Conservation (phyloP, 2,797 vertebrate species). For the Sebastiscus tertius region DNA sequence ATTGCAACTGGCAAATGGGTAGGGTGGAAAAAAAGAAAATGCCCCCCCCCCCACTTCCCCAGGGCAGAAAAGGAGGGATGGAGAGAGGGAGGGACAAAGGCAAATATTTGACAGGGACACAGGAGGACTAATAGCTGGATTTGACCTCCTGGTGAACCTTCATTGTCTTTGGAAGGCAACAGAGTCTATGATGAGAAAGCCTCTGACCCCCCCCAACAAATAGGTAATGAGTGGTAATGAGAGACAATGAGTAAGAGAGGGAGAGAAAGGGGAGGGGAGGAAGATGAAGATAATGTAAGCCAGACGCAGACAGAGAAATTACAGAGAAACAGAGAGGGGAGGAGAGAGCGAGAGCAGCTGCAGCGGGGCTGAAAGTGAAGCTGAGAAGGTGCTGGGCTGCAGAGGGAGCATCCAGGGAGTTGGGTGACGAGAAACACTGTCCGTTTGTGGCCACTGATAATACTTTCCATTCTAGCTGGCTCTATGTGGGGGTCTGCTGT, state of each 20-base stretch:
- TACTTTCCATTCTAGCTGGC: conserved; percentile 93
- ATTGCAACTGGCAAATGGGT: conserved; percentile 80
- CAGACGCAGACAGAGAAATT: conserved; percentile 70
- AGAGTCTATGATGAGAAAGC: conserved; percentile 54
- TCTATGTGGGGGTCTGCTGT: conserved; percentile 71
- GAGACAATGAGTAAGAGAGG: conserved; percentile 82
- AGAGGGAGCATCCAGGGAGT: conserved; percentile 89
- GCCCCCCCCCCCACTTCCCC: background rate
- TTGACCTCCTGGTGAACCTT: conserved; percentile 71
- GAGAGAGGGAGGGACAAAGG: conserved; percentile 52
- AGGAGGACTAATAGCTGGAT: conserved; percentile 51
- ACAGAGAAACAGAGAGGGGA: conserved; percentile 52
- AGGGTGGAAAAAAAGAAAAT: conserved; percentile 42
- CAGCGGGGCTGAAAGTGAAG: conserved; percentile 85
- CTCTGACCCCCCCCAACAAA: conserved; percentile 59
- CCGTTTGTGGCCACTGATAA: conserved; percentile 97
- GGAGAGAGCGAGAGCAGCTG: conserved; percentile 82
- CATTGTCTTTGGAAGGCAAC: conserved; percentile 61
- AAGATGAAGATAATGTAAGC: conserved; percentile 74
- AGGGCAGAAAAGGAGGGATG: conserved; percentile 48
- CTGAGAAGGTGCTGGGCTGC: conserved; percentile 85
- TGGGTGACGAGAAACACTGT: conserved; percentile 98
- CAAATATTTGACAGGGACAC: conserved; percentile 60
- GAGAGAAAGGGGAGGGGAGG: conserved; percentile 54
- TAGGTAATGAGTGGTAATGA: conserved; percentile 76